Conservation (phyloP, 2,797 vertebrate species). For the Hippopotamyrus pictus region DNA sequence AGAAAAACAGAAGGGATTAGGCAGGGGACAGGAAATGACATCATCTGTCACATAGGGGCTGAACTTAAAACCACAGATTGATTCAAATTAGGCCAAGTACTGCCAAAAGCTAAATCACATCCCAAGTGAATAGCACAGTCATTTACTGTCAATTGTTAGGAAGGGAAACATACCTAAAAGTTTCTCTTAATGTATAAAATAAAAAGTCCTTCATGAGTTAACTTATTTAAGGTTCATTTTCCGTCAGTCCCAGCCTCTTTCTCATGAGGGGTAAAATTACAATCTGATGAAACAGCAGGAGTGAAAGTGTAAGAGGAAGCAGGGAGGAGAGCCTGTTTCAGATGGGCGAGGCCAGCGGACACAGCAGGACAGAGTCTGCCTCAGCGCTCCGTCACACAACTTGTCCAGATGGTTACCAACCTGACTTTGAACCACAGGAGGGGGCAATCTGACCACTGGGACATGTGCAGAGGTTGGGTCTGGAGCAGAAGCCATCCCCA, state of each 20-base stretch:
- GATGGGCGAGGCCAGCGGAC: background rate
- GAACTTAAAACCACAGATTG: slow-evolving; percentile 65
- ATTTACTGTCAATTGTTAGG: slow-evolving; percentile 38
- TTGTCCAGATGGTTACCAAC: slow-evolving; percentile 45
- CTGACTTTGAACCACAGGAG: slow-evolving; percentile 93
- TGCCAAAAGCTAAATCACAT: slow-evolving; percentile 67
- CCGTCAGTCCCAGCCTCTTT: background rate
- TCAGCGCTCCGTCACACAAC: background rate
- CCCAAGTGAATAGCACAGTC: slow-evolving; percentile 58
- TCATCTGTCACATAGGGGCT: slow-evolving; percentile 64
- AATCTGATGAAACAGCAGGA: background rate
- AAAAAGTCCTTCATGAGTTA: slow-evolving; percentile 1
- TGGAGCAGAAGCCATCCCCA: slow-evolving; percentile 97
- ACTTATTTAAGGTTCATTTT: background rate
- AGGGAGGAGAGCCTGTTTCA: background rate
- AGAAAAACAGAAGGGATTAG: slow-evolving; percentile 62
- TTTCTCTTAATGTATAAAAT: slow-evolving; percentile 4
- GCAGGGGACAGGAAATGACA: slow-evolving; percentile 69
- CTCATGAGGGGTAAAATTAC: background rate
- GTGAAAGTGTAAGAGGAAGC: background rate
- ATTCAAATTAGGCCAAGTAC: slow-evolving; percentile 64
- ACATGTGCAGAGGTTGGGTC: slow-evolving; percentile 98
- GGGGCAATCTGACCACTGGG: slow-evolving; percentile 85
- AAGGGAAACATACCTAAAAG: slow-evolving; percentile 2
- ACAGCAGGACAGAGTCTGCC: background rate